Evolutionary conservation across 2,888 invertebrate genomes (phyloP).

Genomic region (Oxystoma pomonae): DNA sequence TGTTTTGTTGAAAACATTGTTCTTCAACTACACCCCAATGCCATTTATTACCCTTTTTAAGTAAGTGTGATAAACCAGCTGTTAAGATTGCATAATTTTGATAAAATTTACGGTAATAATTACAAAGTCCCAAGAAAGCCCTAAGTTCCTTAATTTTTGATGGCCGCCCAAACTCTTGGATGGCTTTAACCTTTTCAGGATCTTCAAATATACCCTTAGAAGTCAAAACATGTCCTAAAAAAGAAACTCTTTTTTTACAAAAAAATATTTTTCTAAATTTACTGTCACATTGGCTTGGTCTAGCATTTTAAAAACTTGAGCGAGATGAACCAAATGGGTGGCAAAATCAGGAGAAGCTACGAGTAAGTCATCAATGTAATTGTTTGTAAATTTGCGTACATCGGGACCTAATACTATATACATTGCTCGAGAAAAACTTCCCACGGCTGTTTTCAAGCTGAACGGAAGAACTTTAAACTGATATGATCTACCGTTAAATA

Average conservation of each 20-base stretch:
- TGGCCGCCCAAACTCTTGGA: conserved; percentile 18
- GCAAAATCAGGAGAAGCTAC: conserved; percentile 29
- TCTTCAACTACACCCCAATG: conserved; percentile 17
- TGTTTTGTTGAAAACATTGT: conserved; percentile 17
- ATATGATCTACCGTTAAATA: conserved; percentile 27
- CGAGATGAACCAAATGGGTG: conserved; percentile 27
- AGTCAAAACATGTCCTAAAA: conserved; percentile 29
- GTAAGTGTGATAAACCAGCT: conserved; percentile 16
- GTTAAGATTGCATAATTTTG: conserved; percentile 19
- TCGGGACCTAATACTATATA: conserved; percentile 27
- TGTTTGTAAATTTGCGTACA: conserved; percentile 26
- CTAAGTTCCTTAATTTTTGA: conserved; percentile 16
- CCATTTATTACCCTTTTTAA: conserved; percentile 20
- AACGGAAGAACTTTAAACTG: conserved; percentile 34
- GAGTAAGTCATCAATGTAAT: conserved; percentile 37
- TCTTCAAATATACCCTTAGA: conserved; percentile 25
- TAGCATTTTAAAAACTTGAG: conserved; percentile 23
- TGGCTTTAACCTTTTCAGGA: conserved; percentile 22
- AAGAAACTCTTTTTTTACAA: conserved; percentile 20
- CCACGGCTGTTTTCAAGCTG: conserved; percentile 31
- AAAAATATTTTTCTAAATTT: conserved; percentile 29
- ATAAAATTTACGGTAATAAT: conserved; percentile 22
- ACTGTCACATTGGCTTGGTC: conserved; percentile 28
- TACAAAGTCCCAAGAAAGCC: conserved; percentile 22
- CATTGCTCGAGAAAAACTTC: conserved; percentile 22